These are phyloP conservation scores for Mylabris phalerata DNA, from an alignment of 1,140 invertebrate species.

Conservation along the genomic window DNA sequence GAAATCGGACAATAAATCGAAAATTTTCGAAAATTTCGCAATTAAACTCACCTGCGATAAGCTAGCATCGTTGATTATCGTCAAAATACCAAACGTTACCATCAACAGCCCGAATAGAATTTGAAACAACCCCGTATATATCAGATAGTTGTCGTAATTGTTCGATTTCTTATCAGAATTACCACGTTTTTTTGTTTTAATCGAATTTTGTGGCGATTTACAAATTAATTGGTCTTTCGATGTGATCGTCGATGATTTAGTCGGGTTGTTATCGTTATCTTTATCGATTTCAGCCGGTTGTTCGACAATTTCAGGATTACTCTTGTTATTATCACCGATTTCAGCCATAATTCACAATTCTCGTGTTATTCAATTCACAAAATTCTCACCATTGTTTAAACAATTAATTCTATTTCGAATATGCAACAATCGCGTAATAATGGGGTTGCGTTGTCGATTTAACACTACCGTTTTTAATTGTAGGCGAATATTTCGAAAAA, in stretches of 20 bases:
- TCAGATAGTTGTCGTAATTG: constrained; percentile 38
- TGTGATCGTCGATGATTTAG: constrained; percentile 34
- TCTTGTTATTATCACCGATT: not conserved
- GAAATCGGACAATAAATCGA: constrained; percentile 2
- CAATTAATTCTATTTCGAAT: not conserved
- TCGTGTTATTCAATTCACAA: not conserved
- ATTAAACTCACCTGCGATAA: constrained; percentile 43
- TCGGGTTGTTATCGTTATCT: constrained; percentile 21
- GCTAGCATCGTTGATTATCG: constrained; percentile 50
- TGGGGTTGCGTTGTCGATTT: no score
- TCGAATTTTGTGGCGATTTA: constrained; percentile 44
- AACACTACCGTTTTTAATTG: no score
- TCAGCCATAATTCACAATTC: not conserved
- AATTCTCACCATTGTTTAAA: constrained; percentile 10
- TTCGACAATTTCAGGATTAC: not conserved
- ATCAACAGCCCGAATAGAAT: constrained; percentile 51
- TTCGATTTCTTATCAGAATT: constrained; percentile 9
- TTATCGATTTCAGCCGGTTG: constrained; percentile 2
- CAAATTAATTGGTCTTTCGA: constrained; percentile 51
- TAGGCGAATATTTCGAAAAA: not conserved
- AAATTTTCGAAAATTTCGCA: not conserved
- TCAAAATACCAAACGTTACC: constrained; percentile 50
- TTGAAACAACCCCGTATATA: constrained; percentile 47
- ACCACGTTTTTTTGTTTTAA: constrained; percentile 6
- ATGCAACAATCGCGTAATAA: not conserved